These are phyloP conservation scores for Meteorus cinctellus DNA, from an alignment of 2,888 invertebrate genomes.

Conservation along the genomic window DNA sequence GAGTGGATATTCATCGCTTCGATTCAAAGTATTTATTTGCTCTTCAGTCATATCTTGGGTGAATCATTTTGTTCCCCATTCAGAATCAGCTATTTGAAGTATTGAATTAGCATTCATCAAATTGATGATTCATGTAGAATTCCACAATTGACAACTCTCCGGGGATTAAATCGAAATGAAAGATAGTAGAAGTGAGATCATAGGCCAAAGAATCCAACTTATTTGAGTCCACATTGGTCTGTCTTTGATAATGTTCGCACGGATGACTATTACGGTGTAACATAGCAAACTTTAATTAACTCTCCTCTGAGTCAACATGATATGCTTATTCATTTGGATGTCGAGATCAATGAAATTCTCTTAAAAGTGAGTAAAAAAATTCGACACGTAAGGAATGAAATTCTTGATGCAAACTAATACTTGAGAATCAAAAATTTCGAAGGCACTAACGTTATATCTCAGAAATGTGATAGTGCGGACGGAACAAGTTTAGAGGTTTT, in stretches of 20 bases:
- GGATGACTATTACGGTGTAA: conserved; percentile 45
- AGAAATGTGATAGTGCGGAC: background rate
- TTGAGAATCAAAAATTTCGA: background rate
- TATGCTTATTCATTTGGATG: conserved; percentile 41
- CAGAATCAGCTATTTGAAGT: background rate
- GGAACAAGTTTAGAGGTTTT: background rate
- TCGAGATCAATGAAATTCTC: conserved; percentile 26
- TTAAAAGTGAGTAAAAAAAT: background rate
- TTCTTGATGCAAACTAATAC: background rate
- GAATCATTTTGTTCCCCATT: background rate
- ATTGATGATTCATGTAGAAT: background rate
- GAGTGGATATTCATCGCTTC: too few relatives aligned
- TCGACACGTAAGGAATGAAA: conserved; percentile 16
- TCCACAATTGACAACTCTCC: background rate
- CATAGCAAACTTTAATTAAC: conserved; percentile 56
- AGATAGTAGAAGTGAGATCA: background rate
- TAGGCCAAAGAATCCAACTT: conserved; percentile 5
- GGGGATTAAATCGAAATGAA: background rate
- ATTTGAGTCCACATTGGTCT: background rate
- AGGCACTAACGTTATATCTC: too few relatives aligned
- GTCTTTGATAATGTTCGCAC: too few relatives aligned
- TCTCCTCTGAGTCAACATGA: conserved; percentile 43
- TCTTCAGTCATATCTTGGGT: background rate
- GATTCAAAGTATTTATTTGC: background rate
- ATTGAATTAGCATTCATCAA: background rate